Evolutionary conservation across 2,888 invertebrate genomes (phyloP).

Genomic region (Polydrusus cervinus): DNA sequence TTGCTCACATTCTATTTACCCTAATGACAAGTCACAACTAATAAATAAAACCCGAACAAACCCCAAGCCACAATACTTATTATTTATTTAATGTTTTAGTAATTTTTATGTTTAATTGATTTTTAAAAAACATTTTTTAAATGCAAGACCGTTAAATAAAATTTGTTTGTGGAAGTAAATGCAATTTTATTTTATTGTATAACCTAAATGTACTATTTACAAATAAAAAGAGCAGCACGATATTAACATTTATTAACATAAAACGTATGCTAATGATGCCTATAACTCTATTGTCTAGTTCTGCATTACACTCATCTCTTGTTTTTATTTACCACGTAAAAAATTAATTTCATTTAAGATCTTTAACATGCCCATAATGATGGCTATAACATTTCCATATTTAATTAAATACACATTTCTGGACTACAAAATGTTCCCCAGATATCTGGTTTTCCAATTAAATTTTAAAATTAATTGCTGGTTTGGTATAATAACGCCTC

Average conservation of each 20-base stretch:
- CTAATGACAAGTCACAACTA: too few relatives aligned
- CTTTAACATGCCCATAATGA: slow-evolving; percentile 19
- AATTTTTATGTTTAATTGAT: too few relatives aligned
- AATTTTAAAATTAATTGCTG: slow-evolving; percentile 45
- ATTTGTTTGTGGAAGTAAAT: too few relatives aligned
- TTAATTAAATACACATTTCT: slow-evolving; percentile 38
- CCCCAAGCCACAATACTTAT: too few relatives aligned
- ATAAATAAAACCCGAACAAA: too few relatives aligned
- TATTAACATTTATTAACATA: not conserved
- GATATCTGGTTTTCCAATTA: slow-evolving; percentile 45
- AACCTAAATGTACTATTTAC: too few relatives aligned
- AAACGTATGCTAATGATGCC: not conserved
- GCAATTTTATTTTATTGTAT: too few relatives aligned
- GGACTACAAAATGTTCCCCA: slow-evolving; percentile 19
- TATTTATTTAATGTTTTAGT: too few relatives aligned
- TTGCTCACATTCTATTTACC: too few relatives aligned
- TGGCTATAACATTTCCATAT: slow-evolving; percentile 38
- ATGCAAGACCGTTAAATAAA: too few relatives aligned
- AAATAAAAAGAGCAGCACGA: too few relatives aligned
- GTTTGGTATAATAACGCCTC: slow-evolving; percentile 44
- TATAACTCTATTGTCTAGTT: slow-evolving; percentile 6
- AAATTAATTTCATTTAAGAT: slow-evolving; percentile 9
- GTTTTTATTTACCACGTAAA: slow-evolving; percentile 1
- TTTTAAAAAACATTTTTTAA: too few relatives aligned
- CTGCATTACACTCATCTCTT: slow-evolving; percentile 10